phyloP scores from a whole-genome alignment of 2,888 invertebrate genomes.

The Nowickia ferox region DNA sequence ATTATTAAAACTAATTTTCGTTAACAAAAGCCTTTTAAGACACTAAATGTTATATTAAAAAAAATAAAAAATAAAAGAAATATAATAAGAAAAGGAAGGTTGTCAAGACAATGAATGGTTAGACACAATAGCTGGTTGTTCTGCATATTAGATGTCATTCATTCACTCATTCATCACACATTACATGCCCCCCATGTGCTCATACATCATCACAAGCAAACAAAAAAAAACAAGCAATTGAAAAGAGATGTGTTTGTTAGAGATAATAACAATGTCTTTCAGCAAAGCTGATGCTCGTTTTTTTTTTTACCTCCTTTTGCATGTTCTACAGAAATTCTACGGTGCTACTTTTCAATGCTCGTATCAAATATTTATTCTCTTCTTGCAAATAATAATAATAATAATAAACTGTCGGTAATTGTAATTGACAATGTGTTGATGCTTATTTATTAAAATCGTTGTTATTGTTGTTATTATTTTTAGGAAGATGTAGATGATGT shows the following conservation, averaged over 20 bases:
- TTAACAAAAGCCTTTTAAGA: conserved; percentile 42
- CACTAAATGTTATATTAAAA: conserved; percentile 5
- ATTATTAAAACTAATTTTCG: conserved; percentile 20
- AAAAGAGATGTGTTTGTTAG: conserved; percentile 21
- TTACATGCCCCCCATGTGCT: conserved; percentile 17
- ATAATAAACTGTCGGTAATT: conserved; percentile 63
- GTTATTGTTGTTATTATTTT: conserved; percentile 7
- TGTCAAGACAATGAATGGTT: conserved; percentile 61
- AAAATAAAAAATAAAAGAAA: background rate
- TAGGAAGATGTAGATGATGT: conserved; percentile 7
- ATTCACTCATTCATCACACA: conserved; percentile 59
- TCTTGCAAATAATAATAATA: conserved; percentile 36
- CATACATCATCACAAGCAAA: background rate
- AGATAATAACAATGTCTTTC: conserved; percentile 30
- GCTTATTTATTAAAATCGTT: conserved; percentile 62
- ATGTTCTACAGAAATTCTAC: conserved; percentile 20
- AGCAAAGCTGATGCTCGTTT: conserved; percentile 14
- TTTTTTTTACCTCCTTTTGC: background rate
- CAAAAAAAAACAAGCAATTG: conserved; percentile 16
- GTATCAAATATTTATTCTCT: conserved; percentile 42
- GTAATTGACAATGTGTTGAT: conserved; percentile 72
- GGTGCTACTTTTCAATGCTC: conserved; percentile 16
- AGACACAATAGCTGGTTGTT: conserved; percentile 63
- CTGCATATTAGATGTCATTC: conserved; percentile 68
- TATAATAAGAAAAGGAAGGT: conserved; percentile 29